A percentile compares a stretch with the other conserved stretches of the same genome.
phyloP scores from a whole-genome alignment of 2,888 invertebrate species.

The Emesis furor region DNA sequence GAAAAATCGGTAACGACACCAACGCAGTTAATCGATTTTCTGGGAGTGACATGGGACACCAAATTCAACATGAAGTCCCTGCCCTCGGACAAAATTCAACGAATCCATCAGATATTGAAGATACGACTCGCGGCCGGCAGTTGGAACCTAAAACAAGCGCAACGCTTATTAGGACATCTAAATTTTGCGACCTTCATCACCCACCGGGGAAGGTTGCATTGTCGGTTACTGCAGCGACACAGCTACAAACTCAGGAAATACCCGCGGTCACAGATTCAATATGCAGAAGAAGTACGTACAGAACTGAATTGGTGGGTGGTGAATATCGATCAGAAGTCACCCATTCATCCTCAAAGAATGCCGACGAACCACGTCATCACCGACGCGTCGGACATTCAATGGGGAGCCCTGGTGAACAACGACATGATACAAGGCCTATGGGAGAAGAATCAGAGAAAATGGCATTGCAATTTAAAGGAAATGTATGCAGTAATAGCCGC shows the following conservation, averaged over 20 bases:
- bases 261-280: neutral
- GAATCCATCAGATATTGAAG: neutral
- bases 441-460: conserved; percentile 34
- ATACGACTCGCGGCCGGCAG: neutral
- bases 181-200: conserved; percentile 66
- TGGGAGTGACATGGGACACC: conserved; percentile 52
- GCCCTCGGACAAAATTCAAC: conserved; percentile 37
- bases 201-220: conserved; percentile 59
- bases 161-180: conserved; percentile 54
- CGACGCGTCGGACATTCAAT: conserved; percentile 6
- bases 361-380: conserved; percentile 7
- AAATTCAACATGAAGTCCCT: conserved; percentile 41
- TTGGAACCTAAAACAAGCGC: conserved; percentile 51
- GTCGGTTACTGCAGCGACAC: conserved; percentile 47
- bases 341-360: conserved; percentile 32
- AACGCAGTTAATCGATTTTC: conserved; percentile 38
- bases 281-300: neutral
- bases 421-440: conserved; percentile 35
- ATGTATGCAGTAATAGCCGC: conserved; percentile 62
- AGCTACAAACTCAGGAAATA: conserved; percentile 22
- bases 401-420: conserved; percentile 49
- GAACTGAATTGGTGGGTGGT: conserved; percentile 17
- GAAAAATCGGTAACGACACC: conserved; percentile 41
- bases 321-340: conserved; percentile 9
- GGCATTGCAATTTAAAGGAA: conserved; percentile 65